These are phyloP conservation scores for Nycticryphes semicollaris DNA, from an alignment of 2,113 vertebrate species.

Conservation along the genomic window DNA sequence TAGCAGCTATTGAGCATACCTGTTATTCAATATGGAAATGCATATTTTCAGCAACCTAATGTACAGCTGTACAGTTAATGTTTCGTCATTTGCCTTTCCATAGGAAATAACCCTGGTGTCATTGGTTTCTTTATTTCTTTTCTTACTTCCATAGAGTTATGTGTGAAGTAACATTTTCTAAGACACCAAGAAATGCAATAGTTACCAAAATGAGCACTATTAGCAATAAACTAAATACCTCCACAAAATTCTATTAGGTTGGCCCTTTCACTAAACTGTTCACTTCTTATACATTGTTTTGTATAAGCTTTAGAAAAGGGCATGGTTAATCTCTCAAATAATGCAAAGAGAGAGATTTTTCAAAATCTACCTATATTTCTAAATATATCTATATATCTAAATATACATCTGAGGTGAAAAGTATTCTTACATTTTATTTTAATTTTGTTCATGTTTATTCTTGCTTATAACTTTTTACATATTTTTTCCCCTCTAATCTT, in stretches of 20 bases:
- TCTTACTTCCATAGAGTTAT: background rate
- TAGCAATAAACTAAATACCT: background rate
- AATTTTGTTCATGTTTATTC: background rate
- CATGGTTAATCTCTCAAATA: background rate
- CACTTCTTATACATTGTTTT: background rate
- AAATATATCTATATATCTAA: too few relatives aligned
- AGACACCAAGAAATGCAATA: background rate
- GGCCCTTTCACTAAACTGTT: background rate
- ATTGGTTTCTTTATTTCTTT: background rate
- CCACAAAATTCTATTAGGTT: background rate
- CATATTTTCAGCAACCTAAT: background rate
- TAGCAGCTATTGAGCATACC: background rate
- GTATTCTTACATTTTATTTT: background rate
- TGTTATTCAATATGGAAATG: background rate
- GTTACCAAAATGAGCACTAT: background rate
- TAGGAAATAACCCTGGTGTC: background rate
- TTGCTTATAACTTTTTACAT: background rate
- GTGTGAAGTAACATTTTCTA: background rate
- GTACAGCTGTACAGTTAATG: background rate
- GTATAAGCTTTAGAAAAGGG: background rate
- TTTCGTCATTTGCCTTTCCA: background rate
- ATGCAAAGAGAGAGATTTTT: background rate
- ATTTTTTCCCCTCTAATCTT: background rate
- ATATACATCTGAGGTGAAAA: background rate
- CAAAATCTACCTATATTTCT: background rate